A percentile compares a stretch with the other conserved stretches of the same genome.
Conservation (phyloP, 2,797 vertebrate species). For the Gambusia yucatana region DNA sequence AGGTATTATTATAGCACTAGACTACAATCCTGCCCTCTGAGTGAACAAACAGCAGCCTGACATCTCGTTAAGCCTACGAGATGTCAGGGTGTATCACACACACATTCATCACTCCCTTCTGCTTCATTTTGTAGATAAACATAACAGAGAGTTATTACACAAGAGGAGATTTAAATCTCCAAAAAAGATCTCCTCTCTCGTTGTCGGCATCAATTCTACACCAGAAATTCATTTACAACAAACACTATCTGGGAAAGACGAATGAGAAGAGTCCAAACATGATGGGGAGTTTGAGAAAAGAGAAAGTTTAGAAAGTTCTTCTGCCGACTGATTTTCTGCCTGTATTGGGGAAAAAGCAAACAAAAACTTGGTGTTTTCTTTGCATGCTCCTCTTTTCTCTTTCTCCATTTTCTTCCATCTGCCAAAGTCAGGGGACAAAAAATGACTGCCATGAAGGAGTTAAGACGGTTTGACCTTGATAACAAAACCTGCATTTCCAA, state of each 20-base stretch:
- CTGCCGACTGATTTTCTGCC: conserved; percentile 11
- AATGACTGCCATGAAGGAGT: conserved; percentile 56
- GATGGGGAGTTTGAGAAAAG: conserved; percentile 22
- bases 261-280: not conserved
- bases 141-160: conserved; percentile 50
- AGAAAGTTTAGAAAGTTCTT: not conserved
- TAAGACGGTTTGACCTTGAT: conserved; percentile 72
- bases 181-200: conserved; percentile 16
- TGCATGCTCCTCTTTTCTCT: conserved; percentile 35
- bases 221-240: conserved; percentile 28
- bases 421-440: conserved; percentile 49
- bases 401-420: conserved; percentile 31
- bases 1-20: conserved; percentile 14
- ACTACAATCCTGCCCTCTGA: not conserved
- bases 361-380: conserved; percentile 34
- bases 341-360: conserved; percentile 28
- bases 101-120: conserved; percentile 47
- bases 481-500: conserved; percentile 59
- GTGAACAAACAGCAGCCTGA: conserved; percentile 17
- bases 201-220: conserved; percentile 5
- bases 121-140: conserved; percentile 54
- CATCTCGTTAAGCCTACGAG: conserved; percentile 20
- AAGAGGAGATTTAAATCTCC: conserved; percentile 44
- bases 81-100: conserved; percentile 26
- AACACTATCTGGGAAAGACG: conserved; percentile 19